Evolutionary conservation across 1,140 invertebrate species (phyloP), one percentile per base, ranked within the genome.

Genomic region (Ceratosolen fusciceps): DNA sequence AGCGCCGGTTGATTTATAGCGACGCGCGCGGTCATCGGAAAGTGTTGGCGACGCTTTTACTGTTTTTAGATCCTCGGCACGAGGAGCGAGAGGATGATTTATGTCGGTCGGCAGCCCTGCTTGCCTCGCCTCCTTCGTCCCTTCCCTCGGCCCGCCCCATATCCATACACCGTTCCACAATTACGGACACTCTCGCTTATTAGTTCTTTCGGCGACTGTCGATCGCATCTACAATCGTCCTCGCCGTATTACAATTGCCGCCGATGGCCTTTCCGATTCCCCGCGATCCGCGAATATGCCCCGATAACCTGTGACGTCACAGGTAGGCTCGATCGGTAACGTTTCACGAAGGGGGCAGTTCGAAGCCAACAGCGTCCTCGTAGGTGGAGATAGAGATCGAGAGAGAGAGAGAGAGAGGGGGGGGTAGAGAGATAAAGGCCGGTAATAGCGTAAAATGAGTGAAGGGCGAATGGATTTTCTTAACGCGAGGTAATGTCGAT

Each of bases 1-100:
- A 47, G 37, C 29, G 49, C 7, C 1, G 26, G 19, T 68, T 76
- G 62, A 76, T 76, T 76, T 76, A 76, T 67, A 26, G 31, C 62
- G 1, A 39, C 14, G 56, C 73, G 26, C 49, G 0, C 24, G 31
- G n/a, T 19, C 74, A 16, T 67, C 65, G 43, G n/a, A 68, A 76
- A 76, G 62, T 49, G 31, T 76, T 43, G 60, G 29, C 60, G 62
- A 76, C 74, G 62, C 39, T 76, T 76, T 76, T 68, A 76, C n/a
- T 43, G 58, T 72, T 71, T 62, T 58, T 70, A 67, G 37, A 47
- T 56, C 47, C 65, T 31, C 29, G 47, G 65, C 5, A 24, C 49
- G 47, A 19, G 10, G 43, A 14, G 56, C 29, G 29, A 70, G 67
- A 47, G n/a, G 39, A 67, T 74, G 54, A 78, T 78, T 74, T 82